Percentiles rank a stretch among this genome's conserved stretches.
Conservation (phyloP, 2,797 vertebrate genomes). For the Mastacembelus armatus region DNA sequence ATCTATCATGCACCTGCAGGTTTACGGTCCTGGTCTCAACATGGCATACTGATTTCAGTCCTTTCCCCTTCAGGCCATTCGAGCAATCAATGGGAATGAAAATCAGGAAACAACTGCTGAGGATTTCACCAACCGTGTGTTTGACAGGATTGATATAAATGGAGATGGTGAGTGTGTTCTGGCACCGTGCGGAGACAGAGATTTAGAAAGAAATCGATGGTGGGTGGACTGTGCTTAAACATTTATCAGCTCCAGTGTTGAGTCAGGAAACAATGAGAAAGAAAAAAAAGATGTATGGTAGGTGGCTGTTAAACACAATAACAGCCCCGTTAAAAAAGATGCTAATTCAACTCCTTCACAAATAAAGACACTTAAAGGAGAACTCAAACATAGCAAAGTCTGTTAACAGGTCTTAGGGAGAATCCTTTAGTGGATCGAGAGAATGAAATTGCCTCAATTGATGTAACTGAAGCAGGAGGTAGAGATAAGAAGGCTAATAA, state of each 20-base stretch:
- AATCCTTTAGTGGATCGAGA: no score
- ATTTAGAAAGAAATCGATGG: slow-evolving; percentile 11
- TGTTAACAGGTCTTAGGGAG: not conserved
- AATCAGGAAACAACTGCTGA: slow-evolving; percentile 84
- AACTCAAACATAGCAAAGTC: not conserved
- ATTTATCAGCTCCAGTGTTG: slow-evolving; percentile 7
- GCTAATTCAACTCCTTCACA: not conserved
- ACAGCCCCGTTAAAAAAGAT: not conserved
- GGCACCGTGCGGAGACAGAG: not conserved
- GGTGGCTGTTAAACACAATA: not conserved
- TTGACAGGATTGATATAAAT: slow-evolving; percentile 90
- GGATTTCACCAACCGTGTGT: slow-evolving; percentile 92
- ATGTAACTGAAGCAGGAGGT: no score
- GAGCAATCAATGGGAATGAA: slow-evolving; percentile 89
- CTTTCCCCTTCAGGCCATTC: slow-evolving; percentile 85
- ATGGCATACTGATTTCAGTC: not conserved
- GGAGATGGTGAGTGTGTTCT: slow-evolving; percentile 87
- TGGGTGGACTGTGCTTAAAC: slow-evolving; percentile 25
- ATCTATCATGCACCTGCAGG: not conserved
- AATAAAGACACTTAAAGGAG: not conserved
- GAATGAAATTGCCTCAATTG: no score
- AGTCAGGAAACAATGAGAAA: slow-evolving; percentile 3
- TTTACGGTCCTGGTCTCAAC: no score
- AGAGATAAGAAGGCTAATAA: no score
- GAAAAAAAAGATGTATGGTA: not conserved